Conservation (phyloP, 2,888 invertebrate genomes). For the Autographa pulchrina region DNA sequence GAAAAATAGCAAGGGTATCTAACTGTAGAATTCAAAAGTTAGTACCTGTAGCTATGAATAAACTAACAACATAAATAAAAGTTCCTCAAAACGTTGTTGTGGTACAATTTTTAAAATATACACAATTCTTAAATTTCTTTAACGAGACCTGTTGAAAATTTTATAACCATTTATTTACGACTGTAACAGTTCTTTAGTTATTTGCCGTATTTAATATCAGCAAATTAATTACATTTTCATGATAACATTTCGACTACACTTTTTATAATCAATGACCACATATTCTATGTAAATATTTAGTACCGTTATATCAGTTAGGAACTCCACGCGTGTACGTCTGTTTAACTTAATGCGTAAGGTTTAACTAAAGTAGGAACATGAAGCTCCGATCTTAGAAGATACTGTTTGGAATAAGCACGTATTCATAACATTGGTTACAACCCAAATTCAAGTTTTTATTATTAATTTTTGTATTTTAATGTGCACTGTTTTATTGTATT, state of each 20-base stretch:
- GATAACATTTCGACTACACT: conserved; percentile 40
- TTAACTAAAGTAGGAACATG: conserved; percentile 54
- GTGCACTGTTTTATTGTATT: conserved; percentile 27
- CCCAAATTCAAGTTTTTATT: conserved; percentile 16
- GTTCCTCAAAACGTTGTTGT: conserved; percentile 81
- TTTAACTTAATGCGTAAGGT: conserved; percentile 46
- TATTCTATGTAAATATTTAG: conserved; percentile 55
- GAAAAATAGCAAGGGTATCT: conserved; percentile 42
- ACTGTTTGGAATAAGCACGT: conserved; percentile 56
- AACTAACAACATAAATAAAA: conserved; percentile 64
- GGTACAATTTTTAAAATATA: conserved; percentile 74
- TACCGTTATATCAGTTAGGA: conserved; percentile 47
- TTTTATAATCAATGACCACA: conserved; percentile 52
- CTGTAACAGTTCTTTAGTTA: conserved; percentile 52
- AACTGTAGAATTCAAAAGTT: conserved; percentile 59
- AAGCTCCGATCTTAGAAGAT: conserved; percentile 60
- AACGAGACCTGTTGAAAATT: conserved; percentile 50
- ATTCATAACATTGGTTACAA: conserved; percentile 23
- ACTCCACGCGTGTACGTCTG: conserved; percentile 53
- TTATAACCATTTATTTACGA: conserved; percentile 60
- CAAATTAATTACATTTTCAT: conserved; percentile 44
- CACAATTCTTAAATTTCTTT: conserved; percentile 54
- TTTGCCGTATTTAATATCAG: conserved; percentile 42
- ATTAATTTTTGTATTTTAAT: conserved; percentile 26
- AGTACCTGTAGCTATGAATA: conserved; percentile 54